Evolutionary conservation across 2,113 vertebrate species (phyloP), one percentile per base, ranked within the genome.

Genomic region (Camarhynchus parvulus): DNA sequence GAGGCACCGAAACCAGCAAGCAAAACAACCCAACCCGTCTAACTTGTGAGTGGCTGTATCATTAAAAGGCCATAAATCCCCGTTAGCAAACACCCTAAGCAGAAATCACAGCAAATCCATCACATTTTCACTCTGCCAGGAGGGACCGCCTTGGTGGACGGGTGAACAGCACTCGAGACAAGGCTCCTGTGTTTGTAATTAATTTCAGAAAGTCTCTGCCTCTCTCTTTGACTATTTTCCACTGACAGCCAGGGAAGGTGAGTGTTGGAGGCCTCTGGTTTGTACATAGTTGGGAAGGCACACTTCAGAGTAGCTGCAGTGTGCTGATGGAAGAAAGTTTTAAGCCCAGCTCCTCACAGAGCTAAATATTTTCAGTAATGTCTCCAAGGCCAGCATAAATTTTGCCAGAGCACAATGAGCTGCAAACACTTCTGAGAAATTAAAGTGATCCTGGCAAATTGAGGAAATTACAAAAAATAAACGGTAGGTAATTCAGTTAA

Each of bases 161-260:
- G 25, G 23, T 13, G 58, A 80, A 55, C 30, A 64, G 74, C 4
- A 0, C n/a, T 55, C 4, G 0, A 64, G 50, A 63, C 20, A 35
- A 75, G 21, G n/a, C 52, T 74, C 50, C 44, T 37, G 56, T 30
- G 35, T 30, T 52, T 37, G 55, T 22, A 28, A 31, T 28, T 28
- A 42, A 21, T 42, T 73, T 66, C 24, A 52, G 10, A 31, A 87
- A 63, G n/a, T 1, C 66, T 75, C 24, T 63, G 37, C 46, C n/a
- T 30, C 67, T 31, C 49, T n/a, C 63, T 20, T 53, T 2, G 16
- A 11, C 49, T 28, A 15, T 62, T 79, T 87, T 67, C 27, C 39
- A 37, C 5, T 0, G 0, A 28, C 50, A 67, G 41, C 42, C 55
- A 23, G 39, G 12, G 21, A 66, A 73, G 59, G 33, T 0, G 3